Evolutionary conservation across 2,888 invertebrate species (phyloP).

Genomic region (Sicus ferrugineus): DNA sequence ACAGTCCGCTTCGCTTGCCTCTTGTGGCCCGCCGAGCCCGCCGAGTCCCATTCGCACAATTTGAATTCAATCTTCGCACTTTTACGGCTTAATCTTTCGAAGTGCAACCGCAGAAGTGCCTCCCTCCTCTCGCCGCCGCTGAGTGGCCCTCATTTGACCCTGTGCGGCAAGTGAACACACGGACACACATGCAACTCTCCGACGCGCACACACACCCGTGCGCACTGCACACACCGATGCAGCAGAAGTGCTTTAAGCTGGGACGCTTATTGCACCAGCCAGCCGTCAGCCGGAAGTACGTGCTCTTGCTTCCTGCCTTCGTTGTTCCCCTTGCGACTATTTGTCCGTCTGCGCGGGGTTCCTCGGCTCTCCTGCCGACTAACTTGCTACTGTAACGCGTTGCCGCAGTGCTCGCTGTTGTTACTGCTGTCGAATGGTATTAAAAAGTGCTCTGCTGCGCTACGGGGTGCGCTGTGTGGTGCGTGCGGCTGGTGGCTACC

Average conservation of each 20-base stretch:
- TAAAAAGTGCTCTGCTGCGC: no score
- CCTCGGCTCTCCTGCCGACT: not conserved
- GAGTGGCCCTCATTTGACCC: constrained; percentile 28
- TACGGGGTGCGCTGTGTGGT: not conserved
- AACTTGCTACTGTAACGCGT: not conserved
- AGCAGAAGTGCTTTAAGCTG: constrained; percentile 15
- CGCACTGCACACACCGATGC: not conserved
- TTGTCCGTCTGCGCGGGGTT: not conserved
- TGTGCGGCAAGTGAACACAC: not conserved
- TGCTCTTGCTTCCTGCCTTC: no score
- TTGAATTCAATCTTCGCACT: constrained; percentile 43
- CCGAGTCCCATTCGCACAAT: constrained; percentile 17
- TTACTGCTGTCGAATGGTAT: not conserved
- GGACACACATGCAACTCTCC: not conserved
- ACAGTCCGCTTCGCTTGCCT: not conserved
- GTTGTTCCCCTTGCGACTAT: no score
- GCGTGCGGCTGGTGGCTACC: not conserved
- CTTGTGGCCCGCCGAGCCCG: not conserved
- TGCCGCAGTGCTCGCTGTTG: not conserved
- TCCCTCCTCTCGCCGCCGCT: not conserved
- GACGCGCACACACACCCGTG: not conserved
- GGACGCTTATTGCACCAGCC: constrained; percentile 18
- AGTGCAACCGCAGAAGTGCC: constrained; percentile 35
- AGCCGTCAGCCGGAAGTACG: not conserved
- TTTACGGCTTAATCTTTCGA: constrained; percentile 43